Evolutionary conservation across 2,113 vertebrate genomes (phyloP).

Genomic region (Grallaria varia): DNA sequence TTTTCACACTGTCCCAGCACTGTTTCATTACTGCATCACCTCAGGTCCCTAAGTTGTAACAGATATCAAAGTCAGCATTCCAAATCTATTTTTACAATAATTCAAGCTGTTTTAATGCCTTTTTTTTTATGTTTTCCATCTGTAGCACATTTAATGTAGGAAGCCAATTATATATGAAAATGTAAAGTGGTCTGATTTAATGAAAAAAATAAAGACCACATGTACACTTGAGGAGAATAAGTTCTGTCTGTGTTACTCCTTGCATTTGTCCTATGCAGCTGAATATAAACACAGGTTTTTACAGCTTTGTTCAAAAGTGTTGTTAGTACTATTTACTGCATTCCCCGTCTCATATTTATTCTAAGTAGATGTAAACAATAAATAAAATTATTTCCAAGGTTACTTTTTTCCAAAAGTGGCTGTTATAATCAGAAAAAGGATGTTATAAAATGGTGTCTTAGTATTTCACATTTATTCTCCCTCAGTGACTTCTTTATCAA

Average conservation of each 20-base stretch:
- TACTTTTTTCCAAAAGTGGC: not conserved
- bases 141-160: not conserved
- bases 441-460: conserved; percentile 13
- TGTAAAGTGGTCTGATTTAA: not conserved
- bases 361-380: not conserved
- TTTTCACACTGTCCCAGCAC: not conserved
- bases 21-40: not conserved
- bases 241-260: not conserved
- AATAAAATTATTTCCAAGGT: conserved; percentile 17
- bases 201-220: not conserved
- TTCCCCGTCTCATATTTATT: conserved; percentile 12
- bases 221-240: not conserved
- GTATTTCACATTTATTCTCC: conserved; percentile 40
- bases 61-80: conserved; percentile 23
- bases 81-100: conserved; percentile 36
- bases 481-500: conserved; percentile 37
- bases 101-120: not conserved
- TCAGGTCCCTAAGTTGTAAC: not conserved
- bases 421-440: conserved; percentile 24
- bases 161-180: conserved; percentile 3
- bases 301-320: not conserved
- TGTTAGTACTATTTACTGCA: not conserved
- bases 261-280: not conserved
- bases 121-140: not conserved
- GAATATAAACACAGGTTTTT: not conserved